Conservation (phyloP, 1,140 invertebrate genomes). For the Drosophila kurseongensis region DNA sequence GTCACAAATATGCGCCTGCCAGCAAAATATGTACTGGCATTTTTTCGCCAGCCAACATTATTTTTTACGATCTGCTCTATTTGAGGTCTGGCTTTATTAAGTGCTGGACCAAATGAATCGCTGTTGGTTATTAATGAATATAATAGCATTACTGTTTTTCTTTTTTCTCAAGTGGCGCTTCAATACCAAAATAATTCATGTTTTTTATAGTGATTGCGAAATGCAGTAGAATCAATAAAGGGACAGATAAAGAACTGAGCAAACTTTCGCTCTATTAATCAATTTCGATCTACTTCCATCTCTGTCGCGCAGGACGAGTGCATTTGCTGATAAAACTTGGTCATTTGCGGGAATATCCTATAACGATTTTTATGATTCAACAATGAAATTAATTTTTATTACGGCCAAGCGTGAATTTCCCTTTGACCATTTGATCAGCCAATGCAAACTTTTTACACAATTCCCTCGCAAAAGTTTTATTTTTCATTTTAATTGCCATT, state of each 20-base stretch:
- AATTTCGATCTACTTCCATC: slow-evolving; percentile 30
- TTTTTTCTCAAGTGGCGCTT: slow-evolving; percentile 44
- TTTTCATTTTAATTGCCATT: slow-evolving; percentile 60
- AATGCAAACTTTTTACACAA: slow-evolving; percentile 25
- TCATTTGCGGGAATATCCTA: slow-evolving; percentile 53
- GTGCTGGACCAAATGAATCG: slow-evolving; percentile 56
- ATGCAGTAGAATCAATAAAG: slow-evolving; percentile 27
- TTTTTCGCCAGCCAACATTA: slow-evolving; percentile 3
- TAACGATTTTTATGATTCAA: slow-evolving; percentile 51
- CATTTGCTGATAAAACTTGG: slow-evolving; percentile 57
- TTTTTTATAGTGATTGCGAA: slow-evolving; percentile 44
- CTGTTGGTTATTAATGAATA: slow-evolving; percentile 51
- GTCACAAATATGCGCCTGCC: slow-evolving; percentile 13
- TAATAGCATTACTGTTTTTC: slow-evolving; percentile 41
- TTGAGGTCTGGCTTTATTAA: slow-evolving; percentile 50
- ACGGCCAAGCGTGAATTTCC: slow-evolving; percentile 49
- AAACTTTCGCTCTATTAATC: slow-evolving; percentile 55
- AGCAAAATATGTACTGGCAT: slow-evolving; percentile 9
- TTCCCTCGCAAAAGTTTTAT: slow-evolving; percentile 18
- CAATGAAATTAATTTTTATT: slow-evolving; percentile 65
- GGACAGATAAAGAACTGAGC: slow-evolving; percentile 41
- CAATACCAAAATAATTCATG: slow-evolving; percentile 44
- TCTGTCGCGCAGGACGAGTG: slow-evolving; percentile 15
- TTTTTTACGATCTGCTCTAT: slow-evolving; percentile 35
- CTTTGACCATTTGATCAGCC: slow-evolving; percentile 48